These are phyloP conservation scores for Xylophagus ater DNA, from an alignment of 2,888 invertebrate species.

Conservation along the genomic window DNA sequence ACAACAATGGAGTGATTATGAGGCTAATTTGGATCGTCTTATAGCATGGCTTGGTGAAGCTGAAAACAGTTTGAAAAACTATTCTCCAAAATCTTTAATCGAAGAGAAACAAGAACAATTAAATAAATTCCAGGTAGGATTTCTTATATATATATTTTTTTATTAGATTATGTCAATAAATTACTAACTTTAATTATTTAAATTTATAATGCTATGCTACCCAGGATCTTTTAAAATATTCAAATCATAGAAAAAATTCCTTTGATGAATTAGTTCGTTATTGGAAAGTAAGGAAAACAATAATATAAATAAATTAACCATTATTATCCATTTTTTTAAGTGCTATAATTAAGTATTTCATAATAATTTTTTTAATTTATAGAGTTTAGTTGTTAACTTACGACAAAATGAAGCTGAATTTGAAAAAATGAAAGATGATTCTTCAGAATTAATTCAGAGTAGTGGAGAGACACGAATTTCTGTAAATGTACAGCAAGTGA, in stretches of 20 bases:
- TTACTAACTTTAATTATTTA: slow-evolving; percentile 5
- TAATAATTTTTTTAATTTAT: not conserved
- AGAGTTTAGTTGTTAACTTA: slow-evolving; percentile 65
- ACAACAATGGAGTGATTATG: slow-evolving; percentile 86
- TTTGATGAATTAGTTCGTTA: not conserved
- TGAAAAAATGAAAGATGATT: slow-evolving; percentile 75
- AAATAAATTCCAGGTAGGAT: slow-evolving; percentile 73
- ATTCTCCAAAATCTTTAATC: slow-evolving; percentile 66
- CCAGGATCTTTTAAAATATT: not conserved
- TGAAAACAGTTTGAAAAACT: slow-evolving; percentile 76
- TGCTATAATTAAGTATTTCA: slow-evolving; percentile 55
- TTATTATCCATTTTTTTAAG: not conserved
- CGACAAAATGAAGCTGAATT: slow-evolving; percentile 78
- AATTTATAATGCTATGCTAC: too few species aligned
- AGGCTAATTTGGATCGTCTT: slow-evolving; percentile 69
- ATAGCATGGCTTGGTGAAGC: slow-evolving; percentile 77
- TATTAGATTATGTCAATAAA: not conserved
- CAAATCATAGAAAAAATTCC: not conserved
- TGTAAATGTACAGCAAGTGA: slow-evolving; percentile 79
- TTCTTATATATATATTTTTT: not conserved
- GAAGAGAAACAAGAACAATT: slow-evolving; percentile 87
- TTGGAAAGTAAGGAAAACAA: not conserved
- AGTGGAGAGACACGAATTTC: slow-evolving; percentile 80
- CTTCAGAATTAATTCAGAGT: slow-evolving; percentile 71
- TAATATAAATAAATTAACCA: not conserved